Percentiles rank a stretch among this genome's conserved stretches.
These are phyloP conservation scores for Punctoribates punctum DNA, from an alignment of 2,888 invertebrate species.

Conservation along the genomic window DNA sequence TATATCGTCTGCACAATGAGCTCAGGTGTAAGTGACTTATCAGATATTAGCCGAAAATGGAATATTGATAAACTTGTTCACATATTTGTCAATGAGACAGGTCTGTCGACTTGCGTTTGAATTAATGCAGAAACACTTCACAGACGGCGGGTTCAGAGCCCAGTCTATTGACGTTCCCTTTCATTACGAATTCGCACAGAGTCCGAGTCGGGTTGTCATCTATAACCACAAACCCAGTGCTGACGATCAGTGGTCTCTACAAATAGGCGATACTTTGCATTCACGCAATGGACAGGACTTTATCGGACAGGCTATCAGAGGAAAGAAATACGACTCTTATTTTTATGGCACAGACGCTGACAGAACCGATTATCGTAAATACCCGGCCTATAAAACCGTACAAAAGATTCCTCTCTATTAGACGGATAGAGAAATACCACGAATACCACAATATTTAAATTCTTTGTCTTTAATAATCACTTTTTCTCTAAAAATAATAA, in stretches of 20 bases:
- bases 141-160: constrained; percentile 62
- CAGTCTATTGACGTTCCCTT: constrained; percentile 95
- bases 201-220: constrained; percentile 75
- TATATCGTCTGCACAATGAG: constrained; percentile 98
- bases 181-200: constrained; percentile 94
- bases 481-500: too few relatives aligned
- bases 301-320: constrained; percentile 67
- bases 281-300: background rate
- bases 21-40: constrained; percentile 65
- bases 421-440: background rate
- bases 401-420: constrained; percentile 62
- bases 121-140: constrained; percentile 71
- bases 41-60: too few relatives aligned
- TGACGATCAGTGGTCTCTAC: constrained; percentile 63
- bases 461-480: too few relatives aligned
- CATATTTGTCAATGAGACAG: constrained; percentile 59
- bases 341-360: constrained; percentile 83
- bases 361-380: constrained; percentile 64
- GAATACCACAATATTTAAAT: too few relatives aligned
- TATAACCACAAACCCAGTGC: constrained; percentile 64
- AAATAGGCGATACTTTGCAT: constrained; percentile 69
- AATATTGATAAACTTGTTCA: background rate
- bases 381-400: constrained; percentile 60
- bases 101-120: constrained; percentile 98
- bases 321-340: constrained; percentile 96